Evolutionary conservation across 1,140 invertebrate species (phyloP).

Genomic region (Zaprionus inermis): DNA sequence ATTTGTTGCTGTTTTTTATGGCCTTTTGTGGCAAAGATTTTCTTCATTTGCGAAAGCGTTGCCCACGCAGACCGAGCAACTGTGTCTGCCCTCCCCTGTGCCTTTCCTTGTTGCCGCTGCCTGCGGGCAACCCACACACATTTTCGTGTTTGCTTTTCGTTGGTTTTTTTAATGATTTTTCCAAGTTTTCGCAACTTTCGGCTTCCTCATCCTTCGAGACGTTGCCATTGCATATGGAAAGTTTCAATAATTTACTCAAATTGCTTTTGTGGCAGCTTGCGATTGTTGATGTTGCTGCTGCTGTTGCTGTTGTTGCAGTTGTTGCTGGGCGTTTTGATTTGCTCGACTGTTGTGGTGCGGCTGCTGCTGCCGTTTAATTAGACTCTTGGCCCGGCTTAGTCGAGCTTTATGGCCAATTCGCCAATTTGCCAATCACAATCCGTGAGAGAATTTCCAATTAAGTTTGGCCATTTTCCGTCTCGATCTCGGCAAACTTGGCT

Average conservation of each 20-base stretch:
- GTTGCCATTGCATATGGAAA: constrained; percentile 62
- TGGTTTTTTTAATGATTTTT: constrained; percentile 56
- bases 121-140: constrained; percentile 21
- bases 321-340: constrained; percentile 50
- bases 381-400: constrained; percentile 45
- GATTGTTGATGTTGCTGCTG: constrained; percentile 32
- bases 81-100: not conserved
- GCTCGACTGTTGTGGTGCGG: constrained; percentile 24
- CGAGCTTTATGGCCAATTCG: constrained; percentile 52
- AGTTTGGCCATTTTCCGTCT: constrained; percentile 52
- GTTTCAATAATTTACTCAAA: constrained; percentile 78
- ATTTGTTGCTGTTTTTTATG: constrained; percentile 78
- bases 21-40: constrained; percentile 63
- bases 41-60: constrained; percentile 59
- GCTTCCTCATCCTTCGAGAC: constrained; percentile 41
- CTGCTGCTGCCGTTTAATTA: constrained; percentile 62
- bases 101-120: not conserved
- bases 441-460: constrained; percentile 81
- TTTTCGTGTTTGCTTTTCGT: constrained; percentile 41
- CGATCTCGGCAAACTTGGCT: constrained; percentile 10
- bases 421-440: constrained; percentile 56
- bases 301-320: constrained; percentile 22
- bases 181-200: constrained; percentile 31
- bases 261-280: constrained; percentile 67
- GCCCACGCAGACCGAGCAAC: constrained; percentile 50